Conservation (phyloP, 2,797 vertebrate species). For the Acanthopagrus latus region DNA sequence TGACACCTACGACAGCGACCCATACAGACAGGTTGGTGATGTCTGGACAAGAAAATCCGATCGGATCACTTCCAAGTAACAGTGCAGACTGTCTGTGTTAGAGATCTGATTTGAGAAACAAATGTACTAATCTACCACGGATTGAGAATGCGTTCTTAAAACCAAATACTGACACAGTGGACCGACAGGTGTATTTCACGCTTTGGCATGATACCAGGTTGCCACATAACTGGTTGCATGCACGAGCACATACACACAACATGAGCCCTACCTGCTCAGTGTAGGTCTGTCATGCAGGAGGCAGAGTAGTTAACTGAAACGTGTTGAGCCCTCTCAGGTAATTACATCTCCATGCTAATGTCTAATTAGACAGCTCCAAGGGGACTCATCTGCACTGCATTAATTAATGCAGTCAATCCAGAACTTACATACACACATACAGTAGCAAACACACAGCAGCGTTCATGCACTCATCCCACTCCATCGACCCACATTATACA, state of each 20-base stretch:
- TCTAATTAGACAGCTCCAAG: slow-evolving; percentile 92
- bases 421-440: slow-evolving; percentile 59
- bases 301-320: slow-evolving; percentile 82
- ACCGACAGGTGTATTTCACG: too few relatives aligned
- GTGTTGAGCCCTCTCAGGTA: slow-evolving; percentile 86
- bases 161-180: too few relatives aligned
- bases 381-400: slow-evolving; percentile 90
- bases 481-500: slow-evolving; percentile 32
- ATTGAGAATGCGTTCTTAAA: too few relatives aligned
- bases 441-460: slow-evolving; percentile 22
- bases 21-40: too few relatives aligned
- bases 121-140: too few relatives aligned
- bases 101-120: too few relatives aligned
- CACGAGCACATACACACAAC: not conserved
- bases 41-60: too few relatives aligned
- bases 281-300: slow-evolving; percentile 72
- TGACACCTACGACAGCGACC: too few relatives aligned
- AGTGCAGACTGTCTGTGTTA: too few relatives aligned
- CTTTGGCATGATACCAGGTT: too few relatives aligned
- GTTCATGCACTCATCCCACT: slow-evolving; percentile 12
- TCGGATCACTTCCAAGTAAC: too few relatives aligned
- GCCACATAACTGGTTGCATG: not conserved
- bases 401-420: slow-evolving; percentile 92
- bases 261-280: slow-evolving; percentile 59
- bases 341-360: slow-evolving; percentile 95